Conservation (phyloP, 2,113 vertebrate species). For the Upupa epops region DNA sequence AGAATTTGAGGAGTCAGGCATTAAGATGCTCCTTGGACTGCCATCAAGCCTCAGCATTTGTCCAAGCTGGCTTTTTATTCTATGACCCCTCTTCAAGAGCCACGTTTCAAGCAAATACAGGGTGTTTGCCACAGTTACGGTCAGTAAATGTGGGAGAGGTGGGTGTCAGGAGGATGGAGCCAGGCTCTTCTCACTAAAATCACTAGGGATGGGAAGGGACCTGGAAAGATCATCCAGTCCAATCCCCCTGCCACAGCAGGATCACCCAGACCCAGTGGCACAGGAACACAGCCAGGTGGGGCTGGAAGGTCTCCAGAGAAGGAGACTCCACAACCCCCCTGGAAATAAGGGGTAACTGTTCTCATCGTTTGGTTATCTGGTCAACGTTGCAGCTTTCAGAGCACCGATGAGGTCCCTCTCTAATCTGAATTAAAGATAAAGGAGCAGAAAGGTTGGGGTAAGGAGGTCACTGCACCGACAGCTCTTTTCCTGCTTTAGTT, state of each 20-base stretch:
- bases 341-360: background rate
- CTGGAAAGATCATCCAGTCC: too few species aligned
- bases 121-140: background rate
- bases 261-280: too few species aligned
- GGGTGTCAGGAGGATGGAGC: too few species aligned
- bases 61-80: background rate
- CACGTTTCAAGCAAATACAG: background rate
- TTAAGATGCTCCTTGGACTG: background rate
- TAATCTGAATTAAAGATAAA: background rate
- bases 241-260: too few species aligned
- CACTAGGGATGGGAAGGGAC: too few species aligned
- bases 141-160: too few species aligned
- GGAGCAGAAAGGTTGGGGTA: background rate
- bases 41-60: background rate
- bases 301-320: too few species aligned
- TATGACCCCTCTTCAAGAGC: fast-evolving
- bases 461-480: fast-evolving
- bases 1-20: background rate
- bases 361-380: background rate
- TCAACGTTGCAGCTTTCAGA: background rate
- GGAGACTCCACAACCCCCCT: too few species aligned
- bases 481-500: background rate
- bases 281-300: too few species aligned
- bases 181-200: too few species aligned
- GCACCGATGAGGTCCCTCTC: background rate